phyloP scores from a whole-genome alignment of 2,797 vertebrate genomes.

The Phataginus tetradactyla region DNA sequence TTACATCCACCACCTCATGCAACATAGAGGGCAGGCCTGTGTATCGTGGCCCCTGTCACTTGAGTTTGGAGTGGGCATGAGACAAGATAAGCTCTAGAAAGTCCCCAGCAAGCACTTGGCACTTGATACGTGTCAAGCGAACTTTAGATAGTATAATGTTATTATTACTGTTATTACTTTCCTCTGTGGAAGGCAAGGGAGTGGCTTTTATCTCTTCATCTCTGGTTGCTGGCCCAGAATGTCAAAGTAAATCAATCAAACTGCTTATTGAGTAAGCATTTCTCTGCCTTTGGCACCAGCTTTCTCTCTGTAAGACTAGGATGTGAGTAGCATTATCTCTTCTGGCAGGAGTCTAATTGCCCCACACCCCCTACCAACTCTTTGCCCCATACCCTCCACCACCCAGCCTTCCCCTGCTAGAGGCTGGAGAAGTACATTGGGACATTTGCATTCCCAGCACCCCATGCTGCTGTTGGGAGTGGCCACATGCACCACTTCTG shows the following conservation, averaged over 20 bases:
- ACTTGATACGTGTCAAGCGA: neutral
- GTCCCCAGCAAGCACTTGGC: neutral
- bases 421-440: neutral
- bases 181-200: conserved; percentile 22
- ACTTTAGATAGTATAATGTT: conserved; percentile 1
- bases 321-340: neutral
- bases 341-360: neutral
- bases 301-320: neutral
- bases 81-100: neutral
- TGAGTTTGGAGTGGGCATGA: neutral
- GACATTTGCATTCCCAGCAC: neutral
- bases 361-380: neutral
- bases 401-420: neutral
- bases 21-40: rapidly evolving
- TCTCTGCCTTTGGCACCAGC: conserved; percentile 58
- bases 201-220: conserved; percentile 61
- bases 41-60: neutral
- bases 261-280: conserved; percentile 57
- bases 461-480: neutral
- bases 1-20: neutral
- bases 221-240: conserved; percentile 62
- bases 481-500: neutral
- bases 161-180: neutral
- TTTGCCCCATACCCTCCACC: too few relatives aligned
- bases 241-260: conserved; percentile 57